These are phyloP conservation scores for Drosophila auraria DNA, from an alignment of 1,140 invertebrate genomes.

Conservation along the genomic window DNA sequence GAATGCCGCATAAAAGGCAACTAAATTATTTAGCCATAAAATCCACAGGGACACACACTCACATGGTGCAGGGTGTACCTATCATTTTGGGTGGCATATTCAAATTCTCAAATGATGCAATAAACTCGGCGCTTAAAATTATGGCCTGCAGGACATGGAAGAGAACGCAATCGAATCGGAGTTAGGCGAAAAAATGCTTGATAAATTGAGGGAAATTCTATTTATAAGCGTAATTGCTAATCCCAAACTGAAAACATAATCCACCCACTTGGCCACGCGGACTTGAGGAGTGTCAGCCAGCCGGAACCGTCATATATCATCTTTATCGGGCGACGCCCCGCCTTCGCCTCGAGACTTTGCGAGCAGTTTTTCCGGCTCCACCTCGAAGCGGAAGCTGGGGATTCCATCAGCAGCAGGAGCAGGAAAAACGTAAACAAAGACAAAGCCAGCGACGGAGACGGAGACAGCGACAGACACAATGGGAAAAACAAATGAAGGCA, in stretches of 20 bases:
- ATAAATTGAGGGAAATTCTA: slow-evolving; percentile 77
- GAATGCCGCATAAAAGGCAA: slow-evolving; percentile 68
- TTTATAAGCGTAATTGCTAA: slow-evolving; percentile 84
- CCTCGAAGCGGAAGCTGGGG: slow-evolving; percentile 37
- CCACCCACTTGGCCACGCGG: slow-evolving; percentile 73
- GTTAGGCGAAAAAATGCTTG: slow-evolving; percentile 48
- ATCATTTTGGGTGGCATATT: slow-evolving; percentile 60
- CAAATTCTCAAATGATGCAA: slow-evolving; percentile 67
- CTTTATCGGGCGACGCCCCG: slow-evolving; percentile 62
- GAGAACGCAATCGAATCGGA: background rate
- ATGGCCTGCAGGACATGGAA: slow-evolving; percentile 28
- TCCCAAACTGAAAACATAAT: slow-evolving; percentile 82
- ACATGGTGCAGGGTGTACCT: slow-evolving; percentile 35
- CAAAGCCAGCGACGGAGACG: slow-evolving; percentile 27
- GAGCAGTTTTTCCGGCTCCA: slow-evolving; percentile 33
- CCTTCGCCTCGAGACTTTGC: background rate
- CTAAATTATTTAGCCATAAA: slow-evolving; percentile 70
- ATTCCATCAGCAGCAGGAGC: slow-evolving; percentile 5
- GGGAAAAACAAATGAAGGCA: slow-evolving; percentile 76
- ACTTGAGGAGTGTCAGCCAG: slow-evolving; percentile 50
- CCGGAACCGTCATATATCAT: slow-evolving; percentile 69
- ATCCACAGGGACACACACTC: slow-evolving; percentile 29
- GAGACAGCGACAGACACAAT: slow-evolving; percentile 26
- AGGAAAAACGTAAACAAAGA: slow-evolving; percentile 46
- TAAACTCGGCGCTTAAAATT: slow-evolving; percentile 56